Conservation (phyloP, 2,797 vertebrate species). For the Simalia tracyae region DNA sequence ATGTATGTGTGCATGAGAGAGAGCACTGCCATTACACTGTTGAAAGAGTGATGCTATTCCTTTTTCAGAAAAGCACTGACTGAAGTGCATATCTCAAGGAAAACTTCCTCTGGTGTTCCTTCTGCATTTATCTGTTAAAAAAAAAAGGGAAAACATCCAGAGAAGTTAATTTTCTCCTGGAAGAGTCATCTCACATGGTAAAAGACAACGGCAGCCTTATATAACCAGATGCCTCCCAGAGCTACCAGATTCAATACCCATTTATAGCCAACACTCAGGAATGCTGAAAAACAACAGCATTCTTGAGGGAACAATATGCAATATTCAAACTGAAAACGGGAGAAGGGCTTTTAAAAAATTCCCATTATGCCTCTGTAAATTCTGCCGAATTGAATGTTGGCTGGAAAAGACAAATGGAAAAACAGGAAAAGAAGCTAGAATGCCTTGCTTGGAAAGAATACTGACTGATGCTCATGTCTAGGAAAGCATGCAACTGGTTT, state of each 20-base stretch:
- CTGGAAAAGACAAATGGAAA: neutral
- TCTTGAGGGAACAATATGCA: neutral
- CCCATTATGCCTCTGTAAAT: neutral
- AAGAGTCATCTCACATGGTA: neutral
- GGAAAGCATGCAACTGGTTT: neutral
- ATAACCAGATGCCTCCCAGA: neutral
- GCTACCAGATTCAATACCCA: neutral
- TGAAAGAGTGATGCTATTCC: conserved; percentile 28
- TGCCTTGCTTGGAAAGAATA: neutral
- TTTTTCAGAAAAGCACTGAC: conserved; percentile 79
- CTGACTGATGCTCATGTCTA: neutral
- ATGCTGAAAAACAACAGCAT: neutral
- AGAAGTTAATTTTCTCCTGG: neutral
- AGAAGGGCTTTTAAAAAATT: neutral
- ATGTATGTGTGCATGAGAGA: conserved; percentile 23
- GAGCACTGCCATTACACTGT: conserved; percentile 38
- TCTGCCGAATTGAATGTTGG: neutral
- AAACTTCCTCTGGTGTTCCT: conserved; percentile 84
- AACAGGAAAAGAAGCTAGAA: too few relatives aligned
- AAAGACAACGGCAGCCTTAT: neutral
- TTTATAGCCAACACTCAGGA: neutral
- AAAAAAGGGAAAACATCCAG: neutral
- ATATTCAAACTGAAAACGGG: neutral
- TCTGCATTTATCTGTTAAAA: conserved; percentile 86
- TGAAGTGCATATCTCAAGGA: conserved; percentile 83